phyloP scores from a whole-genome alignment of 2,113 vertebrate species.

The Geothlypis trichas region DNA sequence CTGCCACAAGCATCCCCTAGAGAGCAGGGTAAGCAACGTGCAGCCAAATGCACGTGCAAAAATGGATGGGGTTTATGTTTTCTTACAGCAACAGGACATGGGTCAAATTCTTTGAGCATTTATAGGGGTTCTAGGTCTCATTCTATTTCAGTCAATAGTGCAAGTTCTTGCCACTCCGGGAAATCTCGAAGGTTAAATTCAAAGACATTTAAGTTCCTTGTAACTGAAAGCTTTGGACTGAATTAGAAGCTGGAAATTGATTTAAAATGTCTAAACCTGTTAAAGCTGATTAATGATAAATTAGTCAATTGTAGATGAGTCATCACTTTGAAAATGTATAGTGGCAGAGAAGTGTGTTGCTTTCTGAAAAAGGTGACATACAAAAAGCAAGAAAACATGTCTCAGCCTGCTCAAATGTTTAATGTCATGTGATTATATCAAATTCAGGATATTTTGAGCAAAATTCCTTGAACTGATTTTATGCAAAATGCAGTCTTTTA shows the following conservation, averaged over 20 bases:
- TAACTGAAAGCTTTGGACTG: background rate
- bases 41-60: background rate
- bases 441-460: background rate
- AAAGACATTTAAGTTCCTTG: background rate
- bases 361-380: background rate
- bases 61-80: background rate
- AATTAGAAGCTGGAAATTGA: background rate
- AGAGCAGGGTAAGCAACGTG: background rate
- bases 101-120: background rate
- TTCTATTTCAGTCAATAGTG: background rate
- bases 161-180: background rate
- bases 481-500: background rate
- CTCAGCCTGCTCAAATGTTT: background rate
- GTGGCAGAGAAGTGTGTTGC: background rate
- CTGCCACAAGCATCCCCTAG: background rate
- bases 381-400: background rate
- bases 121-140: background rate
- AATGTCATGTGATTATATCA: background rate
- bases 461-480: background rate
- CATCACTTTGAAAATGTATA: background rate
- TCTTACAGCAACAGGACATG: background rate
- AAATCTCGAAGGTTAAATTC: background rate
- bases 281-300: conserved; percentile 1
- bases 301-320: background rate
- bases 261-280: background rate